Evolutionary conservation across 64 coral and sea anemone species (phyloP).

Genomic region (Pocillopora verrucosa): DNA sequence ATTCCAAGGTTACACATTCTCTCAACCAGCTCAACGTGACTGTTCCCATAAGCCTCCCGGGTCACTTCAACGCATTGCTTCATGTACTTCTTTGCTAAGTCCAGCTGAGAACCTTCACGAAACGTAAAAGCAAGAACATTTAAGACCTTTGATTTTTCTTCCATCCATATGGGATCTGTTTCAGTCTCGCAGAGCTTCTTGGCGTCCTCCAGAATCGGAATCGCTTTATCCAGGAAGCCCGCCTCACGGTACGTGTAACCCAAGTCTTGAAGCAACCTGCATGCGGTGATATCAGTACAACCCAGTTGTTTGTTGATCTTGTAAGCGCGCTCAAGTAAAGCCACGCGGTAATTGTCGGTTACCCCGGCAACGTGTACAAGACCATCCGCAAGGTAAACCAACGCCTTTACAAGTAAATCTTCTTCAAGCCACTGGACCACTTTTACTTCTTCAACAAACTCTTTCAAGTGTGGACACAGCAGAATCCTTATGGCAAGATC

Average conservation of each 20-base stretch:
- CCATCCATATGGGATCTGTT: slow-evolving; percentile 39
- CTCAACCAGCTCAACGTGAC: slow-evolving; percentile 54
- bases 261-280: slow-evolving; percentile 61
- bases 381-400: slow-evolving; percentile 68
- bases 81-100: slow-evolving; percentile 81
- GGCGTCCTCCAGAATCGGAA: slow-evolving; percentile 71
- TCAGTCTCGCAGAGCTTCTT: slow-evolving; percentile 32
- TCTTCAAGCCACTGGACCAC: neutral
- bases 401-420: slow-evolving; percentile 22
- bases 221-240: slow-evolving; percentile 58
- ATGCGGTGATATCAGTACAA: slow-evolving; percentile 14
- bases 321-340: slow-evolving; percentile 41
- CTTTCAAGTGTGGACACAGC: slow-evolving; percentile 76
- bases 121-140: slow-evolving; percentile 69
- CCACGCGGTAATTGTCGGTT: slow-evolving; percentile 41
- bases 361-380: slow-evolving; percentile 54
- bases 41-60: slow-evolving; percentile 40
- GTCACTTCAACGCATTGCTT: slow-evolving; percentile 58
- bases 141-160: slow-evolving; percentile 49
- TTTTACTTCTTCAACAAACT: slow-evolving; percentile 30
- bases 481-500: slow-evolving; percentile 65
- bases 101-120: slow-evolving; percentile 71
- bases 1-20: slow-evolving; percentile 82
- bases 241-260: slow-evolving; percentile 85
- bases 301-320: slow-evolving; percentile 23